phyloP scores from a whole-genome alignment of 2,113 vertebrate genomes.

The Takifugu bimaculatus region DNA sequence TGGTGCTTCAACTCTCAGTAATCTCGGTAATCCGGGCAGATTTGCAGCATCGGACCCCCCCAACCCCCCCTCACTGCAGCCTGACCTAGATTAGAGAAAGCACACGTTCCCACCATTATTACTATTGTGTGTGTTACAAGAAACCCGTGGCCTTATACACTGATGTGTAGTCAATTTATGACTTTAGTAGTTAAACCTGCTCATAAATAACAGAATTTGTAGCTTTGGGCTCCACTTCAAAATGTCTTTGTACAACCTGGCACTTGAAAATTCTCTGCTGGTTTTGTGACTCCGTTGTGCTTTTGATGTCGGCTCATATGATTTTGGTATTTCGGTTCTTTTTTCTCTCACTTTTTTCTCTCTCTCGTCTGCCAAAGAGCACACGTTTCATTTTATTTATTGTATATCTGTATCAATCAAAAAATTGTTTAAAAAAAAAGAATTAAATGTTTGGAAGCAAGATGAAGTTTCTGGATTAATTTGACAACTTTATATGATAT shows the following conservation, averaged over 20 bases:
- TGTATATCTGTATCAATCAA: constrained; percentile 51
- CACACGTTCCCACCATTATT: constrained; percentile 37
- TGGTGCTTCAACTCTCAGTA: constrained; percentile 20
- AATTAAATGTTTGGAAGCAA: constrained; percentile 81
- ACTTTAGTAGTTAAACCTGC: too few species aligned
- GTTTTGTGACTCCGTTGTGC: too few species aligned
- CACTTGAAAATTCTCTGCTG: too few species aligned
- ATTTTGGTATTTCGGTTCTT: too few species aligned
- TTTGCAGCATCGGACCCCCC: constrained; percentile 31
- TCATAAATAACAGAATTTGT: too few species aligned
- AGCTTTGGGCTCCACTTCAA: too few species aligned
- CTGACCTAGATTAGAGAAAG: constrained; percentile 67
- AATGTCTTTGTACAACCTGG: too few species aligned
- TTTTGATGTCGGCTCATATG: too few species aligned
- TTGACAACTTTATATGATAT: too few species aligned
- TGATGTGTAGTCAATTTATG: too few species aligned
- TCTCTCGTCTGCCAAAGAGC: constrained; percentile 14
- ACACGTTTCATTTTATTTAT: constrained; percentile 51
- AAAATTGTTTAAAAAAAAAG: constrained; percentile 42
- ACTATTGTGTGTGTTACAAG: constrained; percentile 18
- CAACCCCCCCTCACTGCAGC: constrained; percentile 34
- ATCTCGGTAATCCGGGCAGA: constrained; percentile 61
- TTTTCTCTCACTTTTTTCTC: too few species aligned
- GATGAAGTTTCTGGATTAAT: constrained; percentile 8
- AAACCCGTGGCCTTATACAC: too few species aligned